phyloP scores from a whole-genome alignment of 2,888 invertebrate genomes.

The Tenthredo notha region DNA sequence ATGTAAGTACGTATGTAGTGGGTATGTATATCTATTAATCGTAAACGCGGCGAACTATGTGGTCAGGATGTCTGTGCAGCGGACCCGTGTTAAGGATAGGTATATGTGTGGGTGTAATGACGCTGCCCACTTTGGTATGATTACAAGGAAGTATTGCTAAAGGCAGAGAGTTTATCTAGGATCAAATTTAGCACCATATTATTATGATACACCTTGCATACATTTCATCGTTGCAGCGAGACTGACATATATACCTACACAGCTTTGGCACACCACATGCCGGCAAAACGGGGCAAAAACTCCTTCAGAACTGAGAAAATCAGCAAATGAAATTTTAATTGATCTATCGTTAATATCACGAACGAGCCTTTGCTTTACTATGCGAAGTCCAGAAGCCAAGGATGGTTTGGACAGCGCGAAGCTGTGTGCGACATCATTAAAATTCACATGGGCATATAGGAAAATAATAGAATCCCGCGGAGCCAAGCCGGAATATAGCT shows the following conservation, averaged over 20 bases:
- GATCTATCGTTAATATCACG: background rate
- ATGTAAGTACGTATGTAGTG: no score
- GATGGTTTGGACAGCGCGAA: background rate
- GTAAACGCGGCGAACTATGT: background rate
- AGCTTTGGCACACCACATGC: background rate
- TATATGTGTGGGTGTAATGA: background rate
- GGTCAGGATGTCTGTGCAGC: background rate
- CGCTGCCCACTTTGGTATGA: constrained; percentile 26
- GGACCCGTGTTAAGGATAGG: background rate
- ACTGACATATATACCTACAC: background rate
- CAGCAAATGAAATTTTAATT: background rate
- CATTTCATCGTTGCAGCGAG: background rate
- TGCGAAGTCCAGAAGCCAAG: background rate
- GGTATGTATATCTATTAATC: background rate
- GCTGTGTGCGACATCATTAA: constrained; percentile 21
- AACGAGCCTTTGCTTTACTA: background rate
- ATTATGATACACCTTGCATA: background rate
- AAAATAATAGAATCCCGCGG: constrained; percentile 1
- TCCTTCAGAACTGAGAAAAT: background rate
- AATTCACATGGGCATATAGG: background rate
- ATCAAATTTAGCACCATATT: background rate
- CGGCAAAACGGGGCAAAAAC: background rate
- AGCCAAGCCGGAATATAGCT: background rate
- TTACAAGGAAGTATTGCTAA: constrained; percentile 10
- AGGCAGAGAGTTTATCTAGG: background rate